These are phyloP conservation scores for cat (Felis catus) DNA, from an alignment of 2,113 vertebrate species.

Conservation along the genomic window F.catus_Fca126_mat1.0 CM031420.1:59101001-59101500, in stretches of 20 bases:
- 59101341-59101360: neutral
- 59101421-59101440: neutral
- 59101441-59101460: neutral
- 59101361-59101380: neutral
- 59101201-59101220: neutral
- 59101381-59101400: neutral
- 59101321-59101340: neutral
- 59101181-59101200: neutral
- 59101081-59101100: neutral
- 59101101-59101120: neutral
- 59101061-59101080: neutral
- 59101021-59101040: neutral
- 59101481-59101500: neutral
- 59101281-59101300: neutral
- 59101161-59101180: neutral
- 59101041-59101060: neutral
- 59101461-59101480: too few relatives aligned
- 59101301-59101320: constrained; percentile 15
- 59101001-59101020: neutral
- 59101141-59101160: neutral
- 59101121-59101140: neutral
- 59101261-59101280: neutral
- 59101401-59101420: neutral
- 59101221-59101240: neutral
- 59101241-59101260: neutral